Evolutionary conservation across 2,888 invertebrate species (phyloP), one percentile per base, ranked within the genome.

Genomic region (Pollenia labialis): DNA sequence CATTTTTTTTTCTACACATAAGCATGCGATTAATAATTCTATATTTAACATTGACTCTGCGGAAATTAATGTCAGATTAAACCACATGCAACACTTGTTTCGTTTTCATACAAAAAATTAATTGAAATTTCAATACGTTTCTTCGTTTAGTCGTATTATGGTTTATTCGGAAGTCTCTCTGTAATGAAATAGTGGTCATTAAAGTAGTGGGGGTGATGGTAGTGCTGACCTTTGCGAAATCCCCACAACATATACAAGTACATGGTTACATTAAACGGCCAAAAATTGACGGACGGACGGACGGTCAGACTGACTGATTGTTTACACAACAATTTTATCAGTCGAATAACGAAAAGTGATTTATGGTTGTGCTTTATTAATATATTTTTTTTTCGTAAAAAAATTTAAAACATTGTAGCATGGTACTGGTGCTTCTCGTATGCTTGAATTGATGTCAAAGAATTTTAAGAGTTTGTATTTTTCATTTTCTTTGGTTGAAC

Each of bases 281-380:
- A 32, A 32, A 32, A 6, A 75, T 58, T 72, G 60, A 42, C 16
- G 58, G 16, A 18, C 46, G 48, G 32, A 52, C 16, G 48, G 42
- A 71, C 16, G 60, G 58, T 52, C 75, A 32, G 14, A 64, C 42
- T 52, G 58, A 44, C 42, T 54, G 32, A 76, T 80, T 86, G 83
- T 86, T 83, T 86, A 86, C 83, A 83, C 74, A 82, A 86, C 86
- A 86, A 62, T 85, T 81, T 85, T 85, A 72, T 85, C 81, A 85
- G 79, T 79, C 46, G 58, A 74, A 85, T 74, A 80, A 85, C 64
- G 54, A 85, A 85, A 80, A 54, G 58, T 85, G 74, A 85, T 77
- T 84, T 85, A 85, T 85, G 74, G 23, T 56, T 77, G 58, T 58
- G 69, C 68, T 60, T 76, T 54, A 40, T 71, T 81, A 72, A 40